Percentiles rank a stretch among this genome's conserved stretches.
phyloP scores from a whole-genome alignment of 2,888 invertebrate species.

The Leptopterna dolabrata region DNA sequence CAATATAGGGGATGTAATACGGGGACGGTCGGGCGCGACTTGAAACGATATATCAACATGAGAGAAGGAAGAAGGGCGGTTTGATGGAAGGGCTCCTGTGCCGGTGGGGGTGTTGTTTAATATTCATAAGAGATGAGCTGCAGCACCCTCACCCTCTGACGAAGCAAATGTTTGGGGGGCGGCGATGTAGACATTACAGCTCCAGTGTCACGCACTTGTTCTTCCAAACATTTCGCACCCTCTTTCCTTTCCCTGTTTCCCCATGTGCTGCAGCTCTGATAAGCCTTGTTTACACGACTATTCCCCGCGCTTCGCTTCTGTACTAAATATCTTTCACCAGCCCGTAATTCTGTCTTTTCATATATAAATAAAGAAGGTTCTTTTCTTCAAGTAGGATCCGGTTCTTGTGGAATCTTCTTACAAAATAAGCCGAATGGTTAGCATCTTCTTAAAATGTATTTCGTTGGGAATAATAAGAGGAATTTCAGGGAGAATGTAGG shows the following conservation, averaged over 20 bases:
- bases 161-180: conserved; percentile 2
- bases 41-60: conserved; percentile 26
- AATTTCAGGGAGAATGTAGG: no score
- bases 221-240: conserved; percentile 7
- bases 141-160: conserved; percentile 9
- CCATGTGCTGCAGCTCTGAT: background rate
- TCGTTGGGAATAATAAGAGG: no score
- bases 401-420: background rate
- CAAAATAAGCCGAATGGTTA: no score
- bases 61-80: background rate
- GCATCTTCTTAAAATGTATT: no score
- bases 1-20: conserved; percentile 32
- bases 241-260: background rate
- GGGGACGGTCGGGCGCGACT: background rate
- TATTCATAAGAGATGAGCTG: conserved; percentile 40
- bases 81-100: background rate
- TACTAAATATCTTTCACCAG: background rate
- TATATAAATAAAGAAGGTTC: background rate
- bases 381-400: background rate
- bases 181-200: conserved; percentile 5
- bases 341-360: background rate
- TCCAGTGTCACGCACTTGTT: conserved; percentile 7
- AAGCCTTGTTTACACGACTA: conserved; percentile 11
- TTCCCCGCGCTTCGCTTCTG: background rate
- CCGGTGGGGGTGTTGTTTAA: background rate